Evolutionary conservation across 2,113 vertebrate genomes (phyloP).

Genomic region (Clarias magur): DNA sequence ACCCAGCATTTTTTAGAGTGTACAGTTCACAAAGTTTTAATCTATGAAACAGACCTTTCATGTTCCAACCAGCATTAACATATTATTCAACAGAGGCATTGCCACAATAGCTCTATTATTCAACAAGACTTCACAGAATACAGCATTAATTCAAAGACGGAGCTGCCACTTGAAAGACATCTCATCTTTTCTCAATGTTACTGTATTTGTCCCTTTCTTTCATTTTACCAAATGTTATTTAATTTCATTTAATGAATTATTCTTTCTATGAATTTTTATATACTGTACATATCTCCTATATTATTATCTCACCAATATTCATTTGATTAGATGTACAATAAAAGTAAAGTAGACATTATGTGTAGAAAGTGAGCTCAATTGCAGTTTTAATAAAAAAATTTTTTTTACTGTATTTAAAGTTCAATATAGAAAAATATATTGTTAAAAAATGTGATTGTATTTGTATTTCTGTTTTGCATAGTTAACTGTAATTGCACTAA

Average conservation of each 20-base stretch:
- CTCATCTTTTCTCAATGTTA: constrained; percentile 34
- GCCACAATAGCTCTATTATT: constrained; percentile 67
- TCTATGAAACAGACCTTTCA: constrained; percentile 4
- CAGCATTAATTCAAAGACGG: constrained; percentile 61
- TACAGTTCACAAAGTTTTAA: not conserved
- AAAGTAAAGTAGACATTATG: not conserved
- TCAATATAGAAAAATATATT: not conserved
- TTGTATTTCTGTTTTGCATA: not conserved
- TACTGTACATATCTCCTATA: too few relatives aligned
- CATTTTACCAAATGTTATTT: constrained; percentile 22
- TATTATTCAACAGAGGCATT: constrained; percentile 58
- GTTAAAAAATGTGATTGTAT: not conserved
- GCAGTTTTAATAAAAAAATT: not conserved
- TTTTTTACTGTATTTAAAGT: not conserved
- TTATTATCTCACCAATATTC: not conserved
- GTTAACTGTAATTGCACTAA: not conserved
- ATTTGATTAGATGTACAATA: not conserved
- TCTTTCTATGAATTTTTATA: too few relatives aligned
- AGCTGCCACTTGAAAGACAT: constrained; percentile 54
- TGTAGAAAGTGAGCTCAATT: not conserved
- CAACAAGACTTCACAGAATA: constrained; percentile 50
- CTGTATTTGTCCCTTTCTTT: not conserved
- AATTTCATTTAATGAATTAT: not conserved
- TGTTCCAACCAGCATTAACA: constrained; percentile 40
- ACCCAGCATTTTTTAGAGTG: too few relatives aligned